These are phyloP conservation scores for Toxonevra muliebris DNA, from an alignment of 2,888 invertebrate genomes.

Conservation along the genomic window DNA sequence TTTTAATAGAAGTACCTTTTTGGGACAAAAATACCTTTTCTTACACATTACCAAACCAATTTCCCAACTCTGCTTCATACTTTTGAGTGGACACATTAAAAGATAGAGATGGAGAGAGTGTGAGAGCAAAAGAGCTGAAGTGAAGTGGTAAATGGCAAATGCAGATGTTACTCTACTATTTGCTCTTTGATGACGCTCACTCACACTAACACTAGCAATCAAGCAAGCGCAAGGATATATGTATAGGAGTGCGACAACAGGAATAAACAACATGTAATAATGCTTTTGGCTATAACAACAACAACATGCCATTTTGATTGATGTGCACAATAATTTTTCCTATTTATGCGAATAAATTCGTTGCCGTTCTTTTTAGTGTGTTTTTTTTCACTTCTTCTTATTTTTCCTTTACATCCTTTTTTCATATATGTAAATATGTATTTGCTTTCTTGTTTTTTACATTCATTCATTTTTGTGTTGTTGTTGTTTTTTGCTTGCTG, in stretches of 20 bases:
- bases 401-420: background rate
- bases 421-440: background rate
- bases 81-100: too few species aligned
- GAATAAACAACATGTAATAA: too few species aligned
- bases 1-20: too few species aligned
- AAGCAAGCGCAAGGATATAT: too few species aligned
- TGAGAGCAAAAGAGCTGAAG: background rate
- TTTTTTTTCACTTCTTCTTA: background rate
- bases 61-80: too few species aligned
- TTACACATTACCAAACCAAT: too few species aligned
- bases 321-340: slow-evolving; percentile 55
- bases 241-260: too few species aligned
- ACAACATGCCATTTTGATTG: slow-evolving; percentile 46
- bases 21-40: too few species aligned
- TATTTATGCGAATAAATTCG: slow-evolving; percentile 52
- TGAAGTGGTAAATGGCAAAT: too few species aligned
- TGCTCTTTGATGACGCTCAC: too few species aligned
- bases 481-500: slow-evolving; percentile 11
- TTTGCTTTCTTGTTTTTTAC: background rate
- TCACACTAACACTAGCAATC: too few species aligned
- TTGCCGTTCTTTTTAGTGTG: slow-evolving; percentile 37
- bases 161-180: too few species aligned
- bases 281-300: background rate
- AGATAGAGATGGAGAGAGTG: background rate
- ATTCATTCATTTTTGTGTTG: background rate